Base-by-base conservation (phyloP, 1,140 invertebrate genomes). In the Caenorhabditis remanei region DNA sequence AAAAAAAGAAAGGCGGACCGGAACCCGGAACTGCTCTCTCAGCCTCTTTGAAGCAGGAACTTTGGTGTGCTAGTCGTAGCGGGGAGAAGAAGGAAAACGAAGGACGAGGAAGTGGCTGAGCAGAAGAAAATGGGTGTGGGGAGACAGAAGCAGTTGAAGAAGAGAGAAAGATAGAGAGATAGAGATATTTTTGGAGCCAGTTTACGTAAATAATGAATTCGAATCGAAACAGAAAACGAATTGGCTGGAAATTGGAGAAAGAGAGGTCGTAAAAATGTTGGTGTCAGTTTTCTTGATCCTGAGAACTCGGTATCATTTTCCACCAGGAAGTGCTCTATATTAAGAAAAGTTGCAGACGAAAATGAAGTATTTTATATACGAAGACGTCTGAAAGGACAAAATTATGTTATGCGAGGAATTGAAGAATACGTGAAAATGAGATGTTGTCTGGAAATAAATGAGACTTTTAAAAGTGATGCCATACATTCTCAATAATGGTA, bases 1-100 rank as follows among this genome's bases (percentile, higher is more conserved):
- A 50, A 41, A 50, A 50, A 79, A 24, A 50, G 19, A 71, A 46
- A 71, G 41, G 65, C 40, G 65, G 65, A 71, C 71, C 71, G 71
- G 71, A 79, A 79, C 71, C 71, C 71, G 71, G 71, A 79, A 79
- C 71, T 79, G 71, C 71, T 79, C 71, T 21, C 9, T 5, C 21
- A 5, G 41, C 65, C 4, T 9, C 71, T 24, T 43, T 21, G 46
- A 48, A 79, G 46, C 46, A 79, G 46, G 71, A 79, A 79, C 71
- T 79, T 79, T 79, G 71, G 71, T 79, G 71, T 79, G 43, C 71
- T 79, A 79, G 7, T 32, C 63, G 40, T 53, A 32, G 32, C 32
- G 32, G 32, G 32, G 32, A 32, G 50, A 14, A 53, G 50, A 11
- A 32, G 19, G 61, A 21, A 32, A 9, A 46, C 16, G 41, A 19